These are phyloP conservation scores for Rhagium mordax DNA, from an alignment of 2,888 invertebrate genomes.

Conservation along the genomic window DNA sequence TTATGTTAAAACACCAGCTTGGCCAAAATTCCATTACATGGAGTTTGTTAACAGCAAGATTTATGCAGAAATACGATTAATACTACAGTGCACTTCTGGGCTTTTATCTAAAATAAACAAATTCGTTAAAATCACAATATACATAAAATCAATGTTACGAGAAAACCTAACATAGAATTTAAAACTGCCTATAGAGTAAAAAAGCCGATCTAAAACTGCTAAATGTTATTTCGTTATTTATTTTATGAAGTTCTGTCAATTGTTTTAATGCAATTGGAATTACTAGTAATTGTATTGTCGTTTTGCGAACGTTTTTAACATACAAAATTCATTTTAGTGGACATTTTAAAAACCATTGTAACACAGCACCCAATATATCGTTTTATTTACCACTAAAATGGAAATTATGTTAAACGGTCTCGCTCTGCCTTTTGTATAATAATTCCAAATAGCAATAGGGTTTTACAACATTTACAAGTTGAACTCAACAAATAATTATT, in stretches of 20 bases:
- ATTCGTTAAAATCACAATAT: too few relatives aligned
- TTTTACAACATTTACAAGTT: too few relatives aligned
- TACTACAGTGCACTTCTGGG: too few relatives aligned
- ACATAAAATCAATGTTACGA: neutral
- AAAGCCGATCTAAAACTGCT: neutral
- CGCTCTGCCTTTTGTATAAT: too few relatives aligned
- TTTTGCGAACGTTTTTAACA: slow-evolving; percentile 1
- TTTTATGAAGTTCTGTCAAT: neutral
- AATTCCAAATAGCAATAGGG: too few relatives aligned
- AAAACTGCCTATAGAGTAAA: neutral
- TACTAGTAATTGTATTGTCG: neutral
- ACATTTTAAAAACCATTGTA: neutral
- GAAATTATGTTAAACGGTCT: neutral
- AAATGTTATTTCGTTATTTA: neutral
- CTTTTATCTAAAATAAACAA: too few relatives aligned
- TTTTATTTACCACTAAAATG: neutral
- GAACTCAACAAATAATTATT: too few relatives aligned
- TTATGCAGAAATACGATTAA: too few relatives aligned
- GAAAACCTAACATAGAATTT: neutral
- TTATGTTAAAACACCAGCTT: too few relatives aligned
- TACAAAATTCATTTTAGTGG: neutral
- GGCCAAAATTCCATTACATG: too few relatives aligned
- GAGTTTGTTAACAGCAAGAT: too few relatives aligned
- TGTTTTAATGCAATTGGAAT: slow-evolving; percentile 8
- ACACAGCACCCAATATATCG: neutral